These are phyloP conservation scores for Larimichthys polyactis DNA, from an alignment of 2,113 vertebrate genomes.

Conservation along the genomic window DNA sequence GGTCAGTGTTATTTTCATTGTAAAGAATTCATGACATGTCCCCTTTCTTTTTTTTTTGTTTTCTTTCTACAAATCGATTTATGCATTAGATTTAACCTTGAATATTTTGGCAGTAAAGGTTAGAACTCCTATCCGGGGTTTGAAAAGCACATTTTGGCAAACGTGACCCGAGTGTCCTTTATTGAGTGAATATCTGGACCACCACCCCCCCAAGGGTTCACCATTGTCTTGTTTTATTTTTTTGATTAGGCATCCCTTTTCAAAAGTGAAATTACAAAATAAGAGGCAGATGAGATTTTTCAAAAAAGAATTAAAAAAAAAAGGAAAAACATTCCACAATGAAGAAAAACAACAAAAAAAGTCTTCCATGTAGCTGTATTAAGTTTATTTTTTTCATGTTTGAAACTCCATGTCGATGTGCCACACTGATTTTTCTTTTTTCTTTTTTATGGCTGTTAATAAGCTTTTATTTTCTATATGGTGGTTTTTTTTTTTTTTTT, in stretches of 20 bases:
- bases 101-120: constrained; percentile 64
- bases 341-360: constrained; percentile 65
- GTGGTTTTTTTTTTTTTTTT: constrained; percentile 71
- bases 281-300: constrained; percentile 22
- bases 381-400: constrained; percentile 76
- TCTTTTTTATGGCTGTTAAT: constrained; percentile 64
- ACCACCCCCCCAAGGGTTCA: constrained; percentile 2
- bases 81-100: constrained; percentile 48
- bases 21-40: constrained; percentile 48
- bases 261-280: constrained; percentile 26
- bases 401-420: constrained; percentile 83
- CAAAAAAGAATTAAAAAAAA: constrained; percentile 31
- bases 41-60: background rate
- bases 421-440: constrained; percentile 73
- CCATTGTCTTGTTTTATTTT: constrained; percentile 1
- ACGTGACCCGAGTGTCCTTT: constrained; percentile 40
- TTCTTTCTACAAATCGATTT: constrained; percentile 10
- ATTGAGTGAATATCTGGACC: constrained; percentile 47
- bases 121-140: constrained; percentile 40
- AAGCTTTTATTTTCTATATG: constrained; percentile 74
- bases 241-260: constrained; percentile 25
- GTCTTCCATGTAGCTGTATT: constrained; percentile 82
- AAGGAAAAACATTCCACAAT: constrained; percentile 83
- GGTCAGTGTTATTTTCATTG: constrained; percentile 50
- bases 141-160: constrained; percentile 74